phyloP scores from a whole-genome alignment of 1,140 invertebrate species.

The Philopotamus ludificatus region DNA sequence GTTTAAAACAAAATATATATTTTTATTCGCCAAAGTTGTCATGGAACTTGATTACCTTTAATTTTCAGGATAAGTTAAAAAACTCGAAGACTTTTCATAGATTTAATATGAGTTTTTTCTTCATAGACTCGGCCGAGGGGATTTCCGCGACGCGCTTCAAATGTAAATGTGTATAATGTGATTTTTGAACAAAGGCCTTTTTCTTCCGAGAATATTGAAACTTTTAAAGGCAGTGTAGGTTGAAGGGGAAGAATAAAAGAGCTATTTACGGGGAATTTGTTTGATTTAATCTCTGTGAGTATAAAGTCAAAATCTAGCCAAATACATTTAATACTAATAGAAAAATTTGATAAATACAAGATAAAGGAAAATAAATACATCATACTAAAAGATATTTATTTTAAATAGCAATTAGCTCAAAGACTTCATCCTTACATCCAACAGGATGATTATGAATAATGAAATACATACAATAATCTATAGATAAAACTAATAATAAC shows the following conservation, averaged over 20 bases:
- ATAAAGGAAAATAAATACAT: too few species aligned
- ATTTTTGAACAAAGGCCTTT: constrained; percentile 22
- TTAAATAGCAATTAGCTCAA: too few species aligned
- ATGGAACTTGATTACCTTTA: constrained; percentile 14
- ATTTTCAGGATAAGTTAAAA: constrained; percentile 11
- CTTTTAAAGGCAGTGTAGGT: constrained; percentile 2
- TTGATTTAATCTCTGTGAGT: neutral
- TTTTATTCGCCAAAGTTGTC: neutral
- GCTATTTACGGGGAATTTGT: constrained; percentile 4
- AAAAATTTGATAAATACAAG: too few species aligned
- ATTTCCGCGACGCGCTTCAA: constrained; percentile 1
- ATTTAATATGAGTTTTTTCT: constrained; percentile 13
- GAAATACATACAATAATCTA: too few species aligned
- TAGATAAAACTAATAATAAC: too few species aligned
- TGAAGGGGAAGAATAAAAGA: neutral
- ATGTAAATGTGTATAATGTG: constrained; percentile 22
- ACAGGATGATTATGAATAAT: too few species aligned
- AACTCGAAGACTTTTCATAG: constrained; percentile 3
- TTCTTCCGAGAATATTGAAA: constrained; percentile 20
- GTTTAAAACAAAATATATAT: too few species aligned
- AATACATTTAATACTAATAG: too few species aligned
- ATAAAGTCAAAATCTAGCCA: too few species aligned
- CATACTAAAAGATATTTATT: too few species aligned
- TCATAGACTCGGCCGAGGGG: neutral
- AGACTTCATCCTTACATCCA: too few species aligned